Percentiles rank a stretch among this genome's conserved stretches.
These are phyloP conservation scores for Cryptotermes secundus DNA, from an alignment of 1,140 invertebrate genomes.

Conservation along the genomic window DNA sequence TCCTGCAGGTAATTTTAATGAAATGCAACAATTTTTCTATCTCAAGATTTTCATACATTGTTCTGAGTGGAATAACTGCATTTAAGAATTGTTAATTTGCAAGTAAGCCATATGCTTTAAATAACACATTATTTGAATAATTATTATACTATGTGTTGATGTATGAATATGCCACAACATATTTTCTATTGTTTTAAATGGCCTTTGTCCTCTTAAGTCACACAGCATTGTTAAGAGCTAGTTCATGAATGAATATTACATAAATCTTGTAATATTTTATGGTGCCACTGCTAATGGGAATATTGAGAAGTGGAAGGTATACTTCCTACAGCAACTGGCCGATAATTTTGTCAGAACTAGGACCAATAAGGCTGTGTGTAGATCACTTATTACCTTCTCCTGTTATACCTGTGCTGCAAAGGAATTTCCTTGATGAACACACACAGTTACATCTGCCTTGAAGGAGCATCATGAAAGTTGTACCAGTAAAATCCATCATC, in stretches of 20 bases:
- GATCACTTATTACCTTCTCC: background rate
- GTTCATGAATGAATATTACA: background rate
- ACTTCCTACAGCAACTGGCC: background rate
- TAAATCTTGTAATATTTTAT: background rate
- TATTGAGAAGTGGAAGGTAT: background rate
- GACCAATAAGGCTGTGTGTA: background rate
- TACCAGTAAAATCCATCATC: background rate
- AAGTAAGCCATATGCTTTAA: conserved; percentile 5
- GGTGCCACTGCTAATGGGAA: background rate
- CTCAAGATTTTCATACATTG: conserved; percentile 20
- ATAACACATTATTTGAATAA: conserved; percentile 19
- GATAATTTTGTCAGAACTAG: background rate
- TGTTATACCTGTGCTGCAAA: background rate
- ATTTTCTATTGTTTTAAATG: conserved; percentile 12
- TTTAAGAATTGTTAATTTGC: conserved; percentile 13
- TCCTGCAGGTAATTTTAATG: background rate
- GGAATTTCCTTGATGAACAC: background rate
- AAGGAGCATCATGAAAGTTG: background rate
- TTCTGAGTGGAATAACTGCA: conserved; percentile 18
- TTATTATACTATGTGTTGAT: conserved; percentile 4
- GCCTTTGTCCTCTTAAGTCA: background rate
- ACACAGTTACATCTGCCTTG: background rate
- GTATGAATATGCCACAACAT: background rate
- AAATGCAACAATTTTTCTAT: conserved; percentile 20
- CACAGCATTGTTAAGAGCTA: background rate